Evolutionary conservation across 2,113 vertebrate genomes (phyloP), one percentile per base, ranked within the genome.

Genomic region (Willisornis vidua): DNA sequence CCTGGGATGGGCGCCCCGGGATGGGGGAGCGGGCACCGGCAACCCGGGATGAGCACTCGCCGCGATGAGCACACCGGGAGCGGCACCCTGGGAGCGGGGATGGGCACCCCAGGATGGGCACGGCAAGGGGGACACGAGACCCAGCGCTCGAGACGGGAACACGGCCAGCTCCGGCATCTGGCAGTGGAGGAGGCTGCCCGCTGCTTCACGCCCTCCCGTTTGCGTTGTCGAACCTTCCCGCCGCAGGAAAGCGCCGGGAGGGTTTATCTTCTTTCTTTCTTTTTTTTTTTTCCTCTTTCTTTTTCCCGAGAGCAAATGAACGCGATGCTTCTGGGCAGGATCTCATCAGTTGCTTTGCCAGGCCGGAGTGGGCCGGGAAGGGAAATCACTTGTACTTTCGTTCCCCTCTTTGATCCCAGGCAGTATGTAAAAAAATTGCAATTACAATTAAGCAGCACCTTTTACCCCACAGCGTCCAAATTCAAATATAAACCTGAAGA

Each of bases 401-500:
- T 90, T 80, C 86, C 93, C 73, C 86, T 51, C 90, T 96, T 96
- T 93, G 91, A 94, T 96, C 91, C 83, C 16, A 28, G 83, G 8
- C 19, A 29, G 37, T 73, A 89, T 92, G 92, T 93, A 90, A 78
- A 94, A 85, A 72, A 93, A 55, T 61, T 14, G 31, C 59, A 76
- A 57, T 91, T 85, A 78, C 23, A 7, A 28, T 91, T 41, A 59
- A 46, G 71, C 46, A 85, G 95, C 93, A 85, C 85, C 85, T 95
- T 87, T 74, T 94, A 88, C 80, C 90, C 61, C 65, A 39, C 84
- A 71, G 93, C 91, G 23, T 70, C 52, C 73, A 71, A 59, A 95
- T 93, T 93, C 51, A 90, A 89, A 91, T 94, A 12, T 31, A 49
- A 93, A 92, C 89, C 70, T 57, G 94, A 67, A 92, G 61, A 85